Conservation (phyloP, 2,113 vertebrate species). For the Halcyon senegalensis region DNA sequence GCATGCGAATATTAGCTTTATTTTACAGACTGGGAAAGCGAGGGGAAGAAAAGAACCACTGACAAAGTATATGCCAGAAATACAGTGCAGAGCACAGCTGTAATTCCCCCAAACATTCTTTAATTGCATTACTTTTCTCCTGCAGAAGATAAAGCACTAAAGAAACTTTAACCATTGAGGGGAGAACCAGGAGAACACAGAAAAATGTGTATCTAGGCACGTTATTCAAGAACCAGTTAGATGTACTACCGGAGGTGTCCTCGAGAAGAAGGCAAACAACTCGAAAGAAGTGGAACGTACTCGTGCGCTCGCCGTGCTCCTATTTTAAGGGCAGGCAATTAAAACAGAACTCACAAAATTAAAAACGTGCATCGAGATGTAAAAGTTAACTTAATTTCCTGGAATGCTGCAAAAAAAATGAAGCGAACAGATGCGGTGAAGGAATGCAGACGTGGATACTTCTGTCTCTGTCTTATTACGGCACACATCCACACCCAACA, state of each 20-base stretch:
- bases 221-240: background rate
- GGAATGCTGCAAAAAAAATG: slow-evolving; percentile 68
- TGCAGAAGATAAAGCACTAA: slow-evolving; percentile 16
- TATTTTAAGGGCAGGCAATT: slow-evolving; percentile 20
- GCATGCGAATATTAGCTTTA: background rate
- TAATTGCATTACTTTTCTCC: background rate
- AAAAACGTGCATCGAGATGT: background rate
- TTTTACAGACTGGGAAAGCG: slow-evolving; percentile 23
- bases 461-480: slow-evolving; percentile 60
- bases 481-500: slow-evolving; percentile 54
- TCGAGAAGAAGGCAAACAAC: background rate
- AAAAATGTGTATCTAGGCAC: background rate
- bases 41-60: slow-evolving; percentile 19
- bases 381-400: slow-evolving; percentile 69
- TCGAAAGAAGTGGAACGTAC: background rate
- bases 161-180: slow-evolving; percentile 31
- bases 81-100: slow-evolving; percentile 4
- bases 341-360: slow-evolving; percentile 49
- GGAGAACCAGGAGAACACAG: background rate
- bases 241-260: background rate
- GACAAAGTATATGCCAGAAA: slow-evolving; percentile 23
- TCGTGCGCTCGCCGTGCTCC: background rate
- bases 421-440: slow-evolving; percentile 53
- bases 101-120: slow-evolving; percentile 32
- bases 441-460: slow-evolving; percentile 58